Conservation (phyloP, 2,113 vertebrate genomes). For the Nothoprocta perdicaria region DNA sequence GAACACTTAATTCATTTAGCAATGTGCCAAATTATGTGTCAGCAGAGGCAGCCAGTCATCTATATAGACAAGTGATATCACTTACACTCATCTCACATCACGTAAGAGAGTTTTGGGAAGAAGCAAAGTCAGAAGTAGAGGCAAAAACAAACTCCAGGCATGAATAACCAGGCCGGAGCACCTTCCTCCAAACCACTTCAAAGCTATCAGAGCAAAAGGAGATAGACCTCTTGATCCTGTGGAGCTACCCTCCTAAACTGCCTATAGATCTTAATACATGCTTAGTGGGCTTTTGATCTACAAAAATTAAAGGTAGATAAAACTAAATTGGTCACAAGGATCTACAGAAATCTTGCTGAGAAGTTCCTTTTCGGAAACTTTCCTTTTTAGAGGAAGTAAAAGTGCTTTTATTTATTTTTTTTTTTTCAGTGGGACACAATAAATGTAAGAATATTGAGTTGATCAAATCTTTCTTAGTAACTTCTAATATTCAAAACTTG, state of each 20-base stretch:
- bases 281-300: fast-evolving
- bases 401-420: fast-evolving
- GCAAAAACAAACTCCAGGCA: not conserved
- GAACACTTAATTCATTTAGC: conserved; percentile 14
- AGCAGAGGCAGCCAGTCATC: not conserved
- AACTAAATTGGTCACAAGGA: not conserved
- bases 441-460: too few relatives aligned
- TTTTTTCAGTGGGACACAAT: not conserved
- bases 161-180: not conserved
- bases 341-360: not conserved
- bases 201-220: not conserved
- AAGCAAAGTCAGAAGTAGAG: not conserved
- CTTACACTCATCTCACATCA: not conserved
- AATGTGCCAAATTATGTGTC: not conserved
- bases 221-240: not conserved
- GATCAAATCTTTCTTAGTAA: too few relatives aligned
- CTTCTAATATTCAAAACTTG: too few relatives aligned
- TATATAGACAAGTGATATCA: not conserved
- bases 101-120: not conserved
- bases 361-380: not conserved
- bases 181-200: not conserved
- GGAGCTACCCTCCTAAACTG: not conserved
- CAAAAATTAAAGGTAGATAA: not conserved
- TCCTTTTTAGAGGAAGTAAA: not conserved
- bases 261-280: not conserved